Base-by-base conservation (phyloP, 2,888 invertebrate genomes). In the Crepidodera aurea region DNA sequence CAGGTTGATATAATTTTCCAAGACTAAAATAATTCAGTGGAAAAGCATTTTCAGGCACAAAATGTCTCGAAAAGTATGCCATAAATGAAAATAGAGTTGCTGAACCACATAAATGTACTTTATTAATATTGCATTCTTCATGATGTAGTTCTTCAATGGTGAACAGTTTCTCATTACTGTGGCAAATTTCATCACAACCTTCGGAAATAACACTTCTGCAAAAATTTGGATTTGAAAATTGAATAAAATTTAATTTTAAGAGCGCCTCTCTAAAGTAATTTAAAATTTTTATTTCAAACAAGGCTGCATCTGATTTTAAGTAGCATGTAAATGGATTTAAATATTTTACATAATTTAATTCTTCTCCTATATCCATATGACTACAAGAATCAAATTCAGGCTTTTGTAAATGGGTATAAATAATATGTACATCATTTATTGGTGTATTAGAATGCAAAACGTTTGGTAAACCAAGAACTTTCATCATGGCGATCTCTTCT, bases 211-310 rank as follows among this genome's bases (percentile, higher is more conserved):
- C 81, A 75, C 90, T 90, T 57, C 90, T 87, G 3, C 87, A 85
- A 81, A 94, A 93, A 81, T 94, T 93, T 0, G 92, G 85, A 78
- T 92, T 92, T 0, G 89, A 87, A 71, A 90, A 87, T 73, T 88
- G 87, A 0, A 84, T 76, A 74, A 86, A 90, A n/a, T 84, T 81
- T 8, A 81, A 78, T 0, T 84, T 78, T 16, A 82, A 79, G 4
- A 86, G 73, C 54, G 81, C 76, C 51, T 82, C 75, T 1, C 81
- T 77, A 60, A 86, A 83, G 72, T 84, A 84, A 77, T 85, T 84
- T 69, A 86, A 81, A 10, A 85, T 77, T 15, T 84, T 85, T 7
- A 89, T 79, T 79, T 93, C 93, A 75, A 91, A 91, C 12, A 88
- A 70, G 0, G 91, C 90, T 0, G 90, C 91, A 62, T 90, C 86